phyloP scores from a whole-genome alignment of 1,140 invertebrate species.

The Steinernema khuongi region DNA sequence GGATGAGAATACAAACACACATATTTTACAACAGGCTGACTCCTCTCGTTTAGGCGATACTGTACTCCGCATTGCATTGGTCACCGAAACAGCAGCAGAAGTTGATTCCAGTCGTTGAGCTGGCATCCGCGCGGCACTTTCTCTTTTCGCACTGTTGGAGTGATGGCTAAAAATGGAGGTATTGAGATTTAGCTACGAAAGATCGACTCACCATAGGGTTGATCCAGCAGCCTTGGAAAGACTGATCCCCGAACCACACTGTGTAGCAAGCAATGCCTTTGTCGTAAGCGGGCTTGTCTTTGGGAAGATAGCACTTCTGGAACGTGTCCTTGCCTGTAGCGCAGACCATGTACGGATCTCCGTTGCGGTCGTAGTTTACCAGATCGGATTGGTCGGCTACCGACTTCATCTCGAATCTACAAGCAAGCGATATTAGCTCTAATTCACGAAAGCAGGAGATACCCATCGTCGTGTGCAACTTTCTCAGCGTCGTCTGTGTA shows the following conservation, averaged over 20 bases:
- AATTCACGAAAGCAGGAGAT: too few relatives aligned
- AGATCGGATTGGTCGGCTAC: not conserved
- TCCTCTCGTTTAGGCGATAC: too few relatives aligned
- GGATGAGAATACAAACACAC: too few relatives aligned
- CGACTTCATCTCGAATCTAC: not conserved
- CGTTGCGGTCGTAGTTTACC: not conserved
- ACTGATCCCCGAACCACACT: not conserved
- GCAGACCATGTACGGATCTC: constrained; percentile 3
- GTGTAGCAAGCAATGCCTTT: not conserved
- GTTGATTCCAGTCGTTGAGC: not conserved
- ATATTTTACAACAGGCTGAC: too few relatives aligned
- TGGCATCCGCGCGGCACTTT: not conserved
- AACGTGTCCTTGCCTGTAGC: constrained; percentile 1
- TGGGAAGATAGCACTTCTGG: not conserved
- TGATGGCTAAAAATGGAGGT: not conserved
- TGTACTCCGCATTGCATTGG: not conserved
- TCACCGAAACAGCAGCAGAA: not conserved
- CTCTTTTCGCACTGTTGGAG: not conserved
- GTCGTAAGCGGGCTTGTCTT: not conserved
- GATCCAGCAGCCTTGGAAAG: not conserved
- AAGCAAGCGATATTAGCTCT: not conserved
- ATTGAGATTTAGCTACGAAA: not conserved
- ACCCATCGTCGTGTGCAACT: not conserved
- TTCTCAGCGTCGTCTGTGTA: too few relatives aligned
- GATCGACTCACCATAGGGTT: not conserved